phyloP scores from a whole-genome alignment of 2,113 vertebrate species.

The Eretmochelys imbricata region DNA sequence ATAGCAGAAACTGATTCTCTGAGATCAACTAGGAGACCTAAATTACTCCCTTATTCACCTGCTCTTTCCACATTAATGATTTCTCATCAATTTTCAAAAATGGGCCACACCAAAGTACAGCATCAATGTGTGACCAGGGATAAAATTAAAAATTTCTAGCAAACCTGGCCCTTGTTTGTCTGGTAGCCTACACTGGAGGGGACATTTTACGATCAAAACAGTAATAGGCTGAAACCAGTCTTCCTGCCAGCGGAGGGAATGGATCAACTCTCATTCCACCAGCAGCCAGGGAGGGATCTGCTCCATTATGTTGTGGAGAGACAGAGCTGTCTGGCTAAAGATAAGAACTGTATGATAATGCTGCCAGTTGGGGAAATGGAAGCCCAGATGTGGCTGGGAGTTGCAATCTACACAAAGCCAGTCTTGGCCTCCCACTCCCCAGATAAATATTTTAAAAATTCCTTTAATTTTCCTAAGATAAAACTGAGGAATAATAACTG shows the following conservation, averaged over 20 bases:
- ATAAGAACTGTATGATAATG: too few species aligned
- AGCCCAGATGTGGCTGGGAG: not conserved
- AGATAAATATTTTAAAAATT: not conserved
- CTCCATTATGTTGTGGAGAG: not conserved
- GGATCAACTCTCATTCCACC: not conserved
- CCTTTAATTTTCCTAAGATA: not conserved
- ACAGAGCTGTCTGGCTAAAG: too few species aligned
- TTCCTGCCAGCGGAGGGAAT: not conserved
- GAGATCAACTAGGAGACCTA: not conserved
- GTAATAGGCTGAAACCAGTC: not conserved
- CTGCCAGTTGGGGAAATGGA: too few species aligned
- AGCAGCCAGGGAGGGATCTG: not conserved
- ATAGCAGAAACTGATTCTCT: not conserved
- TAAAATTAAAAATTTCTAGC: not conserved
- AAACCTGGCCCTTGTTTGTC: not conserved
- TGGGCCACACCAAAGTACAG: not conserved
- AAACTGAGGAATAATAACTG: not conserved
- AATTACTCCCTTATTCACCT: not conserved
- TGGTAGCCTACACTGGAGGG: not conserved
- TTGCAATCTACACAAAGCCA: not conserved
- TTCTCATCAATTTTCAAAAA: not conserved
- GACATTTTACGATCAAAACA: not conserved
- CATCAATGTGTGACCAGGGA: not conserved
- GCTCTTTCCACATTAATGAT: not conserved
- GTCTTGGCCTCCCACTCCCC: not conserved